Evolutionary conservation across 2,888 invertebrate genomes (phyloP).

Genomic region (Microplitis deprimator): DNA sequence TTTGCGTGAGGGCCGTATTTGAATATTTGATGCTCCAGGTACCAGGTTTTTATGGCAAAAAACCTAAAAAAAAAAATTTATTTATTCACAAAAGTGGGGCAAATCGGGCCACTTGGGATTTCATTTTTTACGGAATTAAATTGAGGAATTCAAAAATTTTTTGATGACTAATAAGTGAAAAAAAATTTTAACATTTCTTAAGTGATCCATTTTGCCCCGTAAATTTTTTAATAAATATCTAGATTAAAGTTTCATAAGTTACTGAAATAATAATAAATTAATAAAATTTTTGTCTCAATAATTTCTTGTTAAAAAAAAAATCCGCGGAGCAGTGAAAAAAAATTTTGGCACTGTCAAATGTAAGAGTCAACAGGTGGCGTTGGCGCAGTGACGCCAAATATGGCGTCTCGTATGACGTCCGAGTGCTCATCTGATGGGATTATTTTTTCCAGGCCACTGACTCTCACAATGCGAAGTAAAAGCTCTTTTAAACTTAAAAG

Average conservation of each 20-base stretch:
- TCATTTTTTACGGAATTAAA: constrained; percentile 9
- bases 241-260: no score
- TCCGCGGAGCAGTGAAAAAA: not conserved
- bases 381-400: constrained; percentile 32
- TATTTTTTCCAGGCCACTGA: not conserved
- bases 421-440: constrained; percentile 1
- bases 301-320: no score
- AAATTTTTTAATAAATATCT: no score
- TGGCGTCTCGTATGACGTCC: constrained; percentile 17
- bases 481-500: not conserved
- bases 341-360: constrained; percentile 10
- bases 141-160: not conserved
- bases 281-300: no score
- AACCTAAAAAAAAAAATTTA: constrained; percentile 74
- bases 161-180: no score
- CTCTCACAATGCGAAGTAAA: not conserved
- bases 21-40: constrained; percentile 81
- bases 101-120: not conserved
- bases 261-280: no score
- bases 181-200: no score
- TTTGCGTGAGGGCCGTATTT: constrained; percentile 76
- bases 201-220: no score
- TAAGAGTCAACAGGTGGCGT: constrained; percentile 48
- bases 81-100: not conserved
- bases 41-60: constrained; percentile 86